A percentile compares a stretch with the other conserved stretches of the same genome.
Evolutionary conservation across 2,113 vertebrate genomes (phyloP).

Genomic region (Struthidea cinerea): DNA sequence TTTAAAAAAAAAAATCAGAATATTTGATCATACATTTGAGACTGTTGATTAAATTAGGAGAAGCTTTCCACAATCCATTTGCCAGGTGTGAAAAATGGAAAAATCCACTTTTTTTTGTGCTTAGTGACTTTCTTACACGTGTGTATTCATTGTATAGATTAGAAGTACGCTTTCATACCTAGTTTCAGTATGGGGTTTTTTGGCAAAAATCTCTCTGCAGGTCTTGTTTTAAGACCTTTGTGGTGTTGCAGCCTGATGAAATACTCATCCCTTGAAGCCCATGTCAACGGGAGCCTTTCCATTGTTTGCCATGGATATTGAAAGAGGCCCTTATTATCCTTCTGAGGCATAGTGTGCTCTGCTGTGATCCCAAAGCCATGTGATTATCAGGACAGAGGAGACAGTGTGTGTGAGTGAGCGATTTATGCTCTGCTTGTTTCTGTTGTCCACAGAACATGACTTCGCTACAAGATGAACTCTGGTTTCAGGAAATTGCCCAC

Average conservation of each 20-base stretch:
- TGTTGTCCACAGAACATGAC: background rate
- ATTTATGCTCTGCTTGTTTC: slow-evolving; percentile 63
- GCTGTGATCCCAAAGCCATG: background rate
- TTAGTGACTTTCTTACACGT: background rate
- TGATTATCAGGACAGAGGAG: background rate
- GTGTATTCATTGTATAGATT: background rate
- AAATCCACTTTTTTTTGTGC: background rate
- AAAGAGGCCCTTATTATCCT: background rate
- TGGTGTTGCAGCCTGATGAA: background rate
- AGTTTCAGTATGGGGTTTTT: background rate
- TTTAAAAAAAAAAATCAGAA: background rate
- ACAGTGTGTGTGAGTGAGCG: background rate
- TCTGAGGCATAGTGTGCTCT: background rate
- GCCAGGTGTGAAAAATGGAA: background rate
- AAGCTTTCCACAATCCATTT: background rate
- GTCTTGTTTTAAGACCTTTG: background rate
- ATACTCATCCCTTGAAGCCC: background rate
- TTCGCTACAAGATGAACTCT: slow-evolving; percentile 38
- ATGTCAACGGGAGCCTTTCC: background rate
- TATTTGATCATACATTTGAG: background rate
- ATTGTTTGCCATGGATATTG: background rate
- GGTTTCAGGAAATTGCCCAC: slow-evolving; percentile 58
- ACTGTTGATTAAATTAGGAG: background rate
- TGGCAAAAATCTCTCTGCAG: background rate
- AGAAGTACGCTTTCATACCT: background rate